These are phyloP conservation scores for Coremacera marginata DNA, from an alignment of 2,888 invertebrate species.

Conservation along the genomic window DNA sequence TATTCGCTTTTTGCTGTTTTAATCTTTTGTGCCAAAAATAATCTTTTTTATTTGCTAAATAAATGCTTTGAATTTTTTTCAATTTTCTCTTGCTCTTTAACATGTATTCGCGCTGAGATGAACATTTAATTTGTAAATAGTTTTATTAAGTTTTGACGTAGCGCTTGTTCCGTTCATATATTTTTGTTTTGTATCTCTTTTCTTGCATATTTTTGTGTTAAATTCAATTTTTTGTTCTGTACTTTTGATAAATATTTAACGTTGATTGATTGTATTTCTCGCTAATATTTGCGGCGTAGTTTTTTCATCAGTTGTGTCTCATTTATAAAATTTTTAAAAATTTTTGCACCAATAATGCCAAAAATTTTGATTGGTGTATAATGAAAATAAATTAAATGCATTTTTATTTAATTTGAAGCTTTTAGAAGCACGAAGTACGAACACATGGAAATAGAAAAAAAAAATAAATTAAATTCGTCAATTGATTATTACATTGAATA, in stretches of 20 bases:
- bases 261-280: constrained; percentile 28
- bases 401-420: not conserved
- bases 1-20: no score
- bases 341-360: not conserved
- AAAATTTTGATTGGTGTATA: constrained; percentile 13
- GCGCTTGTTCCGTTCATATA: not conserved
- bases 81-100: not conserved
- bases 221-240: constrained; percentile 20
- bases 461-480: no score
- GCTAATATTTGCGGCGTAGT: constrained; percentile 4
- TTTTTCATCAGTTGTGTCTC: not conserved
- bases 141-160: not conserved
- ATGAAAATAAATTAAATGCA: not conserved
- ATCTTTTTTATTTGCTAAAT: not conserved
- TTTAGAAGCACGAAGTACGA: no score
- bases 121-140: not conserved
- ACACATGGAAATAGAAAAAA: no score
- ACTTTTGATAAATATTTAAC: not conserved
- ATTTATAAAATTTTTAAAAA: not conserved
- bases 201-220: constrained; percentile 19
- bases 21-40: no score
- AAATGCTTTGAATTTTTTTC: not conserved
- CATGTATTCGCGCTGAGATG: not conserved
- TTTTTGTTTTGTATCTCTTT: constrained; percentile 14
- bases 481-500: no score